A percentile compares a stretch with the other conserved stretches of the same genome.
These are phyloP conservation scores for Elanus axillaris DNA, from an alignment of 2,113 vertebrate species.

Conservation along the genomic window DNA sequence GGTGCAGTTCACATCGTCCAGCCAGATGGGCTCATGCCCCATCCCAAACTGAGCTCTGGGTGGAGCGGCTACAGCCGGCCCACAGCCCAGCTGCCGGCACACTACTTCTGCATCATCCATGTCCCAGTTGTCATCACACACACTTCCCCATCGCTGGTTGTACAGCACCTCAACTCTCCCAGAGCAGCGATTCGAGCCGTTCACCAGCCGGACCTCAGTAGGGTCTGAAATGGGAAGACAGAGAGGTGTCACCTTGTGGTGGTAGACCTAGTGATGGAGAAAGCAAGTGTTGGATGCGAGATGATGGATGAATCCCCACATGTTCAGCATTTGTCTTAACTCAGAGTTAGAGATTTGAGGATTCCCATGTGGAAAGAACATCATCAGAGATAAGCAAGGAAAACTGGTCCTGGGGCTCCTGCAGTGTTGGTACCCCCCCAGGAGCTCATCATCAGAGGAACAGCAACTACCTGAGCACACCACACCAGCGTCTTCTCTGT, in stretches of 20 bases:
- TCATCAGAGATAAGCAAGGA: not conserved
- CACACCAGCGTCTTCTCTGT: not conserved
- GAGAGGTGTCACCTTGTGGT: not conserved
- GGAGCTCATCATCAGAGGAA: not conserved
- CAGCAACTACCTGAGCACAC: not conserved
- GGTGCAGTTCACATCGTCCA: not conserved
- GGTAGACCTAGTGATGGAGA: not conserved
- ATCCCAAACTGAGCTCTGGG: not conserved
- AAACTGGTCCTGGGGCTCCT: not conserved
- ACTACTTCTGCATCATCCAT: not conserved
- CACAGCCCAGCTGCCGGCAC: conserved; percentile 62
- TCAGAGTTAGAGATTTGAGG: not conserved
- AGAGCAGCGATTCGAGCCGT: not conserved
- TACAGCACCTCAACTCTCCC: not conserved
- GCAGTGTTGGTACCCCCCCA: not conserved
- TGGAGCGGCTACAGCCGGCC: not conserved
- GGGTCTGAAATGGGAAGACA: not conserved
- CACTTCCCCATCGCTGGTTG: not conserved
- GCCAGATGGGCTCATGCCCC: not conserved
- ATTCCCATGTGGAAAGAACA: not conserved
- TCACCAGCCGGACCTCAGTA: not conserved
- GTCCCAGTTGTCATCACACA: not conserved
- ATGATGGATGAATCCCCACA: not conserved
- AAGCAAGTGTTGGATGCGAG: not conserved
- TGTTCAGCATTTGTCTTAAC: not conserved